Evolutionary conservation across 1,140 invertebrate species (phyloP).

Genomic region (Nasonia giraulti): DNA sequence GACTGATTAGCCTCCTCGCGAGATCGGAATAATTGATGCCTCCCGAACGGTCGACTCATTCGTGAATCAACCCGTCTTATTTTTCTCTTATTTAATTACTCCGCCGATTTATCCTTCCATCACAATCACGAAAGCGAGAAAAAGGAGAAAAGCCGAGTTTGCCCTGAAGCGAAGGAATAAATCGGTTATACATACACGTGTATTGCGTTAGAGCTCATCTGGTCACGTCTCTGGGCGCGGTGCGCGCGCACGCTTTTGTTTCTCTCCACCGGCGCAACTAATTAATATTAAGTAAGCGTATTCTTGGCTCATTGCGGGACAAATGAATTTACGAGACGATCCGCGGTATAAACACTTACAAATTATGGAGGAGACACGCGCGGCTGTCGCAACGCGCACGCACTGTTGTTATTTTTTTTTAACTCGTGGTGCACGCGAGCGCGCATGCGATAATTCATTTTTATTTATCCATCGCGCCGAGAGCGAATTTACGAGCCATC

Average conservation of each 20-base stretch:
- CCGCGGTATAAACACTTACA: not conserved
- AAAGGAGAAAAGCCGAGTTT: not conserved
- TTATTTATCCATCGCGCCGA: constrained; percentile 31
- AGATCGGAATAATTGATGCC: not conserved
- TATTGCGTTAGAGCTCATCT: constrained; percentile 31
- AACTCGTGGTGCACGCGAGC: not conserved
- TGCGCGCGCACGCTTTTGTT: constrained; percentile 26
- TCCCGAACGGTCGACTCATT: not conserved
- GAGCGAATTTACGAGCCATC: constrained; percentile 17
- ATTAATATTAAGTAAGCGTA: constrained; percentile 50
- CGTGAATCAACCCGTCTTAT: constrained; percentile 3
- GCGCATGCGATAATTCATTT: constrained; percentile 30
- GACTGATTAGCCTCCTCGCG: not conserved
- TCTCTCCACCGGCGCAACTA: constrained; percentile 13
- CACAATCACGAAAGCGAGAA: not conserved
- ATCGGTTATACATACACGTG: not conserved
- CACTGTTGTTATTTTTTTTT: not conserved
- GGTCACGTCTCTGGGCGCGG: constrained; percentile 9
- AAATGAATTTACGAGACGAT: constrained; percentile 34
- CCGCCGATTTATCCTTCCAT: not conserved
- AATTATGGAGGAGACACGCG: not conserved
- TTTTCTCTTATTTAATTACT: not conserved
- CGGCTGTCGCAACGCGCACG: not conserved
- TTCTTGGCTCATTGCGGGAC: constrained; percentile 24
- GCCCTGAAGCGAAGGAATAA: constrained; percentile 12